Conservation (phyloP, 1,140 invertebrate genomes). For the Procambarus virginalis region DNA sequence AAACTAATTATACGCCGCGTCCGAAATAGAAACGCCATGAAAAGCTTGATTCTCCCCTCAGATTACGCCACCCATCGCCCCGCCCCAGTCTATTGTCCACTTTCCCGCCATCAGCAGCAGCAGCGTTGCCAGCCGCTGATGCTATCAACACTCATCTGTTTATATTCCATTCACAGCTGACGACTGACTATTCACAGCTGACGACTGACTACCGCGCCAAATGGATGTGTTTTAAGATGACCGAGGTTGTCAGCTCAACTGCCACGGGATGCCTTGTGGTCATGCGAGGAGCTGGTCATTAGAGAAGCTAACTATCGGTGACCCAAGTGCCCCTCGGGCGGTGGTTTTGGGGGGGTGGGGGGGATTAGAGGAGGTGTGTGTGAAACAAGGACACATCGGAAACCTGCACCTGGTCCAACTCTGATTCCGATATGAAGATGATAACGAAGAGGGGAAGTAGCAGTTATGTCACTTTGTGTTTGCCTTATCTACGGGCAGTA, state of each 20-base stretch:
- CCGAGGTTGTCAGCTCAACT: no score
- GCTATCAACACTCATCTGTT: not conserved
- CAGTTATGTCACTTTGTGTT: slow-evolving; percentile 18
- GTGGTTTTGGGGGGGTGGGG: no score
- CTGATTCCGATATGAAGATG: not conserved
- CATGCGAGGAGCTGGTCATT: no score
- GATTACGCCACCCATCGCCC: not conserved
- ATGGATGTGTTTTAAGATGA: no score
- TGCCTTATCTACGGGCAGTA: not conserved
- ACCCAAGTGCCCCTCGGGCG: no score
- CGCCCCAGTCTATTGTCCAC: slow-evolving; percentile 4
- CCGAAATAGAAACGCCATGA: slow-evolving; percentile 8
- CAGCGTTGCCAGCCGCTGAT: slow-evolving; percentile 13
- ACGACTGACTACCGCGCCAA: no score
- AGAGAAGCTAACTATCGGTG: no score
- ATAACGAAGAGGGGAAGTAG: slow-evolving; percentile 1
- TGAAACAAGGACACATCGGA: slow-evolving; percentile 3
- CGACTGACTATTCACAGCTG: not conserved
- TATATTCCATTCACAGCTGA: not conserved
- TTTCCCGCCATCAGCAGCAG: not conserved
- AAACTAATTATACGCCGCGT: not conserved
- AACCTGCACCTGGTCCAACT: not conserved
- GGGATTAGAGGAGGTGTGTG: no score
- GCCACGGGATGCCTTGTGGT: no score
- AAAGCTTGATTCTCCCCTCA: not conserved